Conservation (phyloP, 2,113 vertebrate species). For the Melanerpes formicivorus region DNA sequence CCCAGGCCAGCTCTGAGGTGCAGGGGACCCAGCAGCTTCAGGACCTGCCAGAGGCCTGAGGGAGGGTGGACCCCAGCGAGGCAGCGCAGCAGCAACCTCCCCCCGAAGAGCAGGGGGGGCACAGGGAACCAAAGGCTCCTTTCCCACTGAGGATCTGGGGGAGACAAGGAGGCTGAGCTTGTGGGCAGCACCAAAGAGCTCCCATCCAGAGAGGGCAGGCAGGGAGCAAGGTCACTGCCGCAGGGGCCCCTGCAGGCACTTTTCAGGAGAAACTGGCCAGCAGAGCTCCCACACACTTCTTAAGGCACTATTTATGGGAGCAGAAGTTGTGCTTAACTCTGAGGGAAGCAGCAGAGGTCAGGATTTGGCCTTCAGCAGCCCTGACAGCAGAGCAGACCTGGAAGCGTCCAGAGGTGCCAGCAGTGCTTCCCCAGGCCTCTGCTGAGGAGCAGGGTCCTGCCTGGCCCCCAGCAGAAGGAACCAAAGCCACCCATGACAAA, state of each 20-base stretch:
- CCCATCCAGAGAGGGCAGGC: background rate
- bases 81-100: background rate
- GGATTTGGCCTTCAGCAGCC: background rate
- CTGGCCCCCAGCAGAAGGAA: background rate
- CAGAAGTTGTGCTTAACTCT: slow-evolving; percentile 25
- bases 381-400: background rate
- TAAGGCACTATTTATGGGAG: slow-evolving; percentile 53
- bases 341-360: background rate
- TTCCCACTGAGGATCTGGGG: fast-evolving
- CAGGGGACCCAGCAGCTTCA: background rate
- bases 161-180: background rate
- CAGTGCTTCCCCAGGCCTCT: background rate
- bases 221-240: background rate
- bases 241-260: background rate
- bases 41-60: fast-evolving
- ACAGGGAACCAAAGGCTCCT: background rate
- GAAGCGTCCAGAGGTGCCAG: background rate
- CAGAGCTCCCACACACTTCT: slow-evolving; percentile 36
- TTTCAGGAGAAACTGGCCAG: background rate
- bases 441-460: background rate
- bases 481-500: background rate
- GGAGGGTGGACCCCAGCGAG: fast-evolving
- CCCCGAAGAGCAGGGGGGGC: background rate
- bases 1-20: background rate
- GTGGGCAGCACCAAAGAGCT: background rate